Base-by-base conservation (phyloP, 2,113 vertebrate genomes). In the Macquaria australasica region DNA sequence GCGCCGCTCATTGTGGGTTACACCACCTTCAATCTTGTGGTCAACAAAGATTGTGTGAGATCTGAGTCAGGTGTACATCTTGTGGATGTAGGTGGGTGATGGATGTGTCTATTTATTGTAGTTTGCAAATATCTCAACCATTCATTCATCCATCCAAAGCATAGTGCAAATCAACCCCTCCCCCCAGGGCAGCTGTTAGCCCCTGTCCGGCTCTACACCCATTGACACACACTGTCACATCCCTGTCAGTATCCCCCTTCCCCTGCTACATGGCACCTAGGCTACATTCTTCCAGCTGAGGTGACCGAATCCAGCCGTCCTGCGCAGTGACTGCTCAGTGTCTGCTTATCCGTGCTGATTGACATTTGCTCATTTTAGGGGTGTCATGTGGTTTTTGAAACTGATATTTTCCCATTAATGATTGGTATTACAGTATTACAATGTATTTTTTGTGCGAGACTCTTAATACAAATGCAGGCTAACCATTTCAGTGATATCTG, bases 181-280 rank as follows among this genome's bases (percentile, higher is more conserved):
- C 86, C 86, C 86, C 89, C 80, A 81, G 82, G 89, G 90, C 90
- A 94, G 92, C 88, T 90, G 89, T 80, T 74, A 58, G 67, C 81
- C 79, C 79, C 82, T 39, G 58, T 59, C 48, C 64, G 66, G 66
- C 56, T 48, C 77, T 18, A 43, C 85, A 81, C 50, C 69, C 7
- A 86, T 25, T 64, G 67, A 56, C 67, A 84, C 84, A 51, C 73
- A 77, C 75, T 81, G 85, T 80, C 85, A 88, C 83, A 60, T 91
- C 83, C 59, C 2, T 81, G 72, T 85, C 73, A 85, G 79, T 39
- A 15, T 16, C 45, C 72, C 62, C 45, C 56, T 31, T 23, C 62
- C 48, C 62, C 51, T 34, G 66, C 62, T 73, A 73, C 23, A 56
- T 64, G 64, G 80, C 81, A 89, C 77, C 87, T 60, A 45, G 50